Percentiles rank a stretch among this genome's conserved stretches.
Evolutionary conservation across 2,797 vertebrate genomes (phyloP).

Genomic region (Leptodactylus fallax): DNA sequence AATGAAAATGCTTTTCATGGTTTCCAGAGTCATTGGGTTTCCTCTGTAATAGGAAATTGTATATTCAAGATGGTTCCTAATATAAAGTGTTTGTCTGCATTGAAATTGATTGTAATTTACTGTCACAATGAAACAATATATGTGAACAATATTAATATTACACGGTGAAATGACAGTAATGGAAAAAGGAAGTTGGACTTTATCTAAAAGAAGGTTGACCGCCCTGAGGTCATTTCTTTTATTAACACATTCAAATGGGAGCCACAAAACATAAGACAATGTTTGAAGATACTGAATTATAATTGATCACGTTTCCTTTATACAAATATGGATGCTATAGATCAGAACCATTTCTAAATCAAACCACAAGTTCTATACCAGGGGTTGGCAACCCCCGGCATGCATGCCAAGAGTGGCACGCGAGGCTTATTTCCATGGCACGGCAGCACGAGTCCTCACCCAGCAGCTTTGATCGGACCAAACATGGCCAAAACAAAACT

Average conservation of each 20-base stretch:
- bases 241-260: neutral
- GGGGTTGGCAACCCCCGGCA: too few species aligned
- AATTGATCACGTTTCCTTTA: neutral
- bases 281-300: neutral
- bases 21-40: slow-evolving; percentile 41
- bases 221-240: neutral
- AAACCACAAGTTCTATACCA: neutral
- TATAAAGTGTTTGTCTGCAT: slow-evolving; percentile 3
- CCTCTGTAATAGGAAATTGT: neutral
- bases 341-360: too few species aligned
- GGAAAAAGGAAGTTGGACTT: neutral
- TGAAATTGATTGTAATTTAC: slow-evolving; percentile 6
- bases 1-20: slow-evolving; percentile 38
- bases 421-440: too few species aligned
- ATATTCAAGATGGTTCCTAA: slow-evolving; percentile 26
- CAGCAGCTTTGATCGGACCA: too few species aligned
- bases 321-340: neutral
- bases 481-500: too few species aligned
- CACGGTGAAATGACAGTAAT: neutral
- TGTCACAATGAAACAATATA: neutral
- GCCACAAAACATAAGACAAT: neutral
- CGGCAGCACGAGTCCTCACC: too few species aligned
- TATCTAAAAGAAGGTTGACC: neutral
- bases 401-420: too few species aligned
- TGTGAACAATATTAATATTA: neutral